A percentile compares a stretch with the other conserved stretches of the same genome.
phyloP scores from a whole-genome alignment of 2,888 invertebrate species.

The Drosophila mimetica region DNA sequence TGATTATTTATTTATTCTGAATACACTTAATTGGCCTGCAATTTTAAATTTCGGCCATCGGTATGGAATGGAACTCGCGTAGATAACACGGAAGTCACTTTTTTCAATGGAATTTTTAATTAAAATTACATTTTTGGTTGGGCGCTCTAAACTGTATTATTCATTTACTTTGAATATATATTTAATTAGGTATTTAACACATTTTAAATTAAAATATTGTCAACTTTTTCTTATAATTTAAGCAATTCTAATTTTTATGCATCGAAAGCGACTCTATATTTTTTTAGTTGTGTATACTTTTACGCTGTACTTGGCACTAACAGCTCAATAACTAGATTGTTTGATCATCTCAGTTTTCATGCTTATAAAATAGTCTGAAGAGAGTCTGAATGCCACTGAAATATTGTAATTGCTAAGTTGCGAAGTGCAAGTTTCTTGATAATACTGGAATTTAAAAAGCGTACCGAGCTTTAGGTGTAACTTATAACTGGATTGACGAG shows the following conservation, averaged over 20 bases:
- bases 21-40: not conserved
- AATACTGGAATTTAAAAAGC: no score
- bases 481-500: constrained; percentile 18
- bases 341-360: not conserved
- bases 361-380: not conserved
- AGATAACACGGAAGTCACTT: not conserved
- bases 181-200: no score
- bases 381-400: no score
- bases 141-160: not conserved
- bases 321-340: not conserved
- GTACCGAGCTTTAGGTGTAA: no score
- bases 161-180: not conserved
- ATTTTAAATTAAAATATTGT: no score
- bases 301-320: not conserved
- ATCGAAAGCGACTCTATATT: no score
- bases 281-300: not conserved
- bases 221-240: no score
- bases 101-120: not conserved
- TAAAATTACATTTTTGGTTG: not conserved
- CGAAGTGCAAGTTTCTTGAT: no score
- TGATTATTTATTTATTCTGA: not conserved
- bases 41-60: not conserved
- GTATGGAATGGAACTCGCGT: not conserved
- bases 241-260: no score
- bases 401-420: no score